A percentile compares a stretch with the other conserved stretches of the same genome.
Evolutionary conservation across 2,797 vertebrate species (phyloP).

Genomic region (Ceryle rudis): DNA sequence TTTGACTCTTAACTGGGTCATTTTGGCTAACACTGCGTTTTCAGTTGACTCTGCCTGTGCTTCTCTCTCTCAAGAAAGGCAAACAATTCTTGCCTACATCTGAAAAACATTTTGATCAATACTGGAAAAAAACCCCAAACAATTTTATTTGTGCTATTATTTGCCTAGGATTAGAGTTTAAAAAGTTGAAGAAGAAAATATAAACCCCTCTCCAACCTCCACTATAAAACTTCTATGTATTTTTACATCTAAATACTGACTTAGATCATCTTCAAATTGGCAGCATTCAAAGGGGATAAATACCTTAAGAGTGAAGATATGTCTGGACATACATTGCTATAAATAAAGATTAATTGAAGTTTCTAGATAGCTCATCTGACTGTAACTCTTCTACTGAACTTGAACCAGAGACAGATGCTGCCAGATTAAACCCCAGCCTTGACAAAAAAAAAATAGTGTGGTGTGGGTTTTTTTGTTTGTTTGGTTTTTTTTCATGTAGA

Average conservation of each 20-base stretch:
- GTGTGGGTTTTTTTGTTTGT: too few relatives aligned
- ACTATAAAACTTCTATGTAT: background rate
- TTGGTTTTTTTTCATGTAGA: too few relatives aligned
- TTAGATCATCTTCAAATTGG: background rate
- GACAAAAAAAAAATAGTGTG: background rate
- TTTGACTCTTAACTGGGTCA: background rate
- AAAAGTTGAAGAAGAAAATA: background rate
- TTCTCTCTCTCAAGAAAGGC: background rate
- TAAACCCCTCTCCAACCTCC: accelerated
- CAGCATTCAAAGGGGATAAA: background rate
- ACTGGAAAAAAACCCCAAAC: background rate
- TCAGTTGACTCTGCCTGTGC: background rate
- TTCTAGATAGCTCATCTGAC: background rate
- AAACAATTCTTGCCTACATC: background rate
- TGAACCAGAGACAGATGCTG: background rate
- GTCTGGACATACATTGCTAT: background rate
- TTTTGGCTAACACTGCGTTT: background rate
- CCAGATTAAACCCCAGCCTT: background rate
- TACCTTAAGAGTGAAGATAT: background rate
- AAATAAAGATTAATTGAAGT: background rate
- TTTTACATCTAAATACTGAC: background rate
- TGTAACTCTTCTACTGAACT: background rate
- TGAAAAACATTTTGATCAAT: background rate
- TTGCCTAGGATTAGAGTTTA: background rate
- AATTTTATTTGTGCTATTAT: background rate